Base-by-base conservation (phyloP, 1,140 invertebrate species). In the Papilio machaon region DNA sequence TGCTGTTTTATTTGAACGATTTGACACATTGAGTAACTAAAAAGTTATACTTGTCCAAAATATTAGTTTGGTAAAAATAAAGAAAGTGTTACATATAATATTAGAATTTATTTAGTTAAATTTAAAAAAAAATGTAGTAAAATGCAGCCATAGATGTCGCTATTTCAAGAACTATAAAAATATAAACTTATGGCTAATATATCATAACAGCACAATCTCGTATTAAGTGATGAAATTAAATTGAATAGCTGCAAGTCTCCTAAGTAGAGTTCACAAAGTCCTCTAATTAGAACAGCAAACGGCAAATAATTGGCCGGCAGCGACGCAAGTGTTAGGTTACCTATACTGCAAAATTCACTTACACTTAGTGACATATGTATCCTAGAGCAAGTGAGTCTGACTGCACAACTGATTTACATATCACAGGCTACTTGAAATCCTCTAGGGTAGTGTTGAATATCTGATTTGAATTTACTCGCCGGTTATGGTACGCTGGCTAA, bases 401-500 rank as follows among this genome's bases (percentile, higher is more conserved):
- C 64, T 82, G 84, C 83, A 83, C 74, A 80, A 35, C 79, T 83
- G 77, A 85, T 85, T 83, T 84, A 84, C 85, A 85, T 84, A 85
- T 82, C 79, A 83, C 84, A 83, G 74, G 80, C 79, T 80, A 80
- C 78, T 64, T 82, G 74, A 77, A 77, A 82, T 80, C 79, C 79
- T 80, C 60, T 80, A 82, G 79, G 76, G 82, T 23, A 46, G 64
- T 85, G 80, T 81, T 86, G 85, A 86, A 86, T 86, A 86, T 84
- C 82, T 86, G 82, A 86, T 85, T 82, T 81, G 82, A 84, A 85
- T 85, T 85, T 83, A 83, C 52, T 79, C 79, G 78, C 49, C 81
- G 74, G 79, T 82, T 79, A 49, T 67, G 38, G 58, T 60, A 23
- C 60, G 58, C 77, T 67, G 19, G 58, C 60, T 79, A 67, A 79